Evolutionary conservation across 1,140 invertebrate species (phyloP).

Genomic region (Dolichoris vasculosae): DNA sequence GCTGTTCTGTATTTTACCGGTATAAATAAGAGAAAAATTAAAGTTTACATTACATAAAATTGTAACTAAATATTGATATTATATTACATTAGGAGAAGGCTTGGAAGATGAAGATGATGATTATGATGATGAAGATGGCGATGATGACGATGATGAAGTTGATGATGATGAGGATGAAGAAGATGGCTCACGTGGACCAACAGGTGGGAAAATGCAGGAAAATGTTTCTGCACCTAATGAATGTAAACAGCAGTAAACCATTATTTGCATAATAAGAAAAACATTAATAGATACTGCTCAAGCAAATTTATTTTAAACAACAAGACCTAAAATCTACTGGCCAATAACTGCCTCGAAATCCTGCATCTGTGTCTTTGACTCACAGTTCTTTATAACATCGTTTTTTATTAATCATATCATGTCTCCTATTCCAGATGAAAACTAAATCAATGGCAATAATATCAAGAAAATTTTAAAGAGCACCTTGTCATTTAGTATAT

Average conservation of each 20-base stretch:
- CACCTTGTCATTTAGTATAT: conserved; percentile 29
- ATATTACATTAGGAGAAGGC: conserved; percentile 77
- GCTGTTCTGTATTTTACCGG: conserved; percentile 96
- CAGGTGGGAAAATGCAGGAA: conserved; percentile 59
- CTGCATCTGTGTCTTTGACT: conserved; percentile 57
- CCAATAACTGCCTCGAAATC: conserved; percentile 61
- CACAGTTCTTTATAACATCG: conserved; percentile 55
- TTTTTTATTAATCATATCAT: conserved; percentile 65
- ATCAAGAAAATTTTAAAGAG: conserved; percentile 52
- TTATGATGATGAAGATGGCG: conserved; percentile 78
- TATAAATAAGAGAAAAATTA: conserved; percentile 58
- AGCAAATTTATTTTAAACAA: conserved; percentile 46
- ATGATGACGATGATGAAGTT: conserved; percentile 70
- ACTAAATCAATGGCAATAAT: conserved; percentile 57
- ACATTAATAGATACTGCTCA: conserved; percentile 41
- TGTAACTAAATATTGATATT: conserved; percentile 9
- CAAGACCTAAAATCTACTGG: conserved; percentile 55
- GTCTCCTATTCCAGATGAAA: conserved; percentile 70
- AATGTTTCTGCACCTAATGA: conserved; percentile 64
- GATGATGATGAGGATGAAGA: conserved; percentile 71
- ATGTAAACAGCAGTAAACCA: conserved; percentile 75
- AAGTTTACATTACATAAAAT: conserved; percentile 28
- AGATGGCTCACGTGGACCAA: conserved; percentile 55
- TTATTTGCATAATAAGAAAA: conserved; percentile 47
- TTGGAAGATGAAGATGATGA: conserved; percentile 85